Base-by-base conservation (phyloP, 2,113 vertebrate species). In the Steatornis caripensis region DNA sequence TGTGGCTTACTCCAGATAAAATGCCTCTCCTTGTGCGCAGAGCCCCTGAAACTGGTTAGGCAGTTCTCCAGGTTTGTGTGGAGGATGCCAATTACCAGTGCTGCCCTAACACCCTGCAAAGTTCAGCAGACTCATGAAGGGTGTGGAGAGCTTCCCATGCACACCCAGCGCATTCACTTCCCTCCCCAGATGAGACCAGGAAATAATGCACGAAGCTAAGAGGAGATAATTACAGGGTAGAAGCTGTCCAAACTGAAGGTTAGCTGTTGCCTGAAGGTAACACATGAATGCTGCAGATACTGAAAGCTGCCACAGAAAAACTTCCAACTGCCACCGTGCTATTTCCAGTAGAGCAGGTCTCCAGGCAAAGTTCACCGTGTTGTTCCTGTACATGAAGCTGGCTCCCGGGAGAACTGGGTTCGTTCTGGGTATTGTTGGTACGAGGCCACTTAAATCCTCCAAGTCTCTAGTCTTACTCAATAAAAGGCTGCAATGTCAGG, bases 201-300 rank as follows among this genome's bases (percentile, higher is more conserved):
- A 97, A 94, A 91, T 26, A 84, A 90, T 34, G 51, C 60, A 48
- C 6, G 81, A 43, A 96, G 84, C 86, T 87, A 88, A 89, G 84
- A 62, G 85, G 61, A 94, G 94, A 81, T 45, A 87, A 98, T 93
- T 69, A 64, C 84, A 91, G 95, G 96, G 95, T 54, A 66, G 93
- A 90, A 48, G 23, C 72, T 75, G 87, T 34, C 94, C 79, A 92
- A 84, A 48, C 8, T 36, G 87, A 72, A 86, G 91, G 57, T 72
- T 95, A 78, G 87, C 39, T 51, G 15, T 80, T 53, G 70, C 96
- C 97, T 84, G 75, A 2, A 66, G 95, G 95, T 23, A 83, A 76
- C 93, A 75, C 14, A 9, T 93, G 66, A 80, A 51, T 5, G 5
- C 87, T 64, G 69, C 78, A 80, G 95, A 74, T 24, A 37, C 51